phyloP scores from a whole-genome alignment of 2,888 invertebrate species.

The Polyommatus iphigenia region DNA sequence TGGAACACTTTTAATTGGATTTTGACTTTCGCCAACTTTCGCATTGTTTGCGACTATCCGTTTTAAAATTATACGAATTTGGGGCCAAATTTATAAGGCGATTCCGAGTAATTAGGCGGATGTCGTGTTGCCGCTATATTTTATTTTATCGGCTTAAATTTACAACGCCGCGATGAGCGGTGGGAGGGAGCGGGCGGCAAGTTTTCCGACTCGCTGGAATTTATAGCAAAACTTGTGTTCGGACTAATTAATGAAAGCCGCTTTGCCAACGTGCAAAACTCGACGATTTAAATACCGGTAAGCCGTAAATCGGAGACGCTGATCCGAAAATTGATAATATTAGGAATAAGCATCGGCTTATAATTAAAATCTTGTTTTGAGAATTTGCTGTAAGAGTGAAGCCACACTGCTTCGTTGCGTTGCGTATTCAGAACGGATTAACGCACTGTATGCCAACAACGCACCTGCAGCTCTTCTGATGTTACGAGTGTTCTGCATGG shows the following conservation, averaged over 20 bases:
- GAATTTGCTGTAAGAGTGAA: background rate
- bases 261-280: slow-evolving; percentile 61
- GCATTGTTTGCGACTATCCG: slow-evolving; percentile 65
- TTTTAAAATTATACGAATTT: slow-evolving; percentile 63
- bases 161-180: slow-evolving; percentile 67
- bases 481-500: too few relatives aligned
- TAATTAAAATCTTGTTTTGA: slow-evolving; percentile 35
- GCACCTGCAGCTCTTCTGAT: too few relatives aligned
- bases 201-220: slow-evolving; percentile 68
- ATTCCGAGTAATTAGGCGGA: slow-evolving; percentile 70
- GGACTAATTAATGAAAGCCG: slow-evolving; percentile 76
- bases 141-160: slow-evolving; percentile 77
- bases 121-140: slow-evolving; percentile 66
- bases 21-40: slow-evolving; percentile 54
- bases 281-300: slow-evolving; percentile 57
- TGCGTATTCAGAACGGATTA: background rate
- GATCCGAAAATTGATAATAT: slow-evolving; percentile 34
- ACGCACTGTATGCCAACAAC: too few relatives aligned
- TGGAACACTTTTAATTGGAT: slow-evolving; percentile 33
- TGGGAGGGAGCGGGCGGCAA: slow-evolving; percentile 63
- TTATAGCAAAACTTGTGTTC: slow-evolving; percentile 78
- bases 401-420: background rate
- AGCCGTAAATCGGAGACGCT: slow-evolving; percentile 41
- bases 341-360: background rate
- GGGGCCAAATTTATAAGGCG: slow-evolving; percentile 65